phyloP scores from a whole-genome alignment of 2,797 vertebrate species.

The Synaphobranchus kaupii region DNA sequence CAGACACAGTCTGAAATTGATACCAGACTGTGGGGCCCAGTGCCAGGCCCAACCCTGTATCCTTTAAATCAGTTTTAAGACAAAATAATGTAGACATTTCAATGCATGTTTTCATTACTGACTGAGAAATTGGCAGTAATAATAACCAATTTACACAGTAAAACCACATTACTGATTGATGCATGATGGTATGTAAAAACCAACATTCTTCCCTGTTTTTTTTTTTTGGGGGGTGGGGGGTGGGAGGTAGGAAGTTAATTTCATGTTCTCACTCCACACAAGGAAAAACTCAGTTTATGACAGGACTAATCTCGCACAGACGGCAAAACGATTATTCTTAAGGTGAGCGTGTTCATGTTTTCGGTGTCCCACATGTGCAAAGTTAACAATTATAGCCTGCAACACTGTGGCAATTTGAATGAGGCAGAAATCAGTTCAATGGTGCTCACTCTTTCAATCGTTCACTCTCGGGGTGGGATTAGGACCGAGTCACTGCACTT shows the following conservation, averaged over 20 bases:
- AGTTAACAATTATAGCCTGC: neutral
- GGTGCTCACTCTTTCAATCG: neutral
- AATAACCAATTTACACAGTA: neutral
- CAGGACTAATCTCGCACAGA: neutral
- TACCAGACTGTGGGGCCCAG: neutral
- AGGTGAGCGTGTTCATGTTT: too few species aligned
- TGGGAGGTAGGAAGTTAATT: neutral
- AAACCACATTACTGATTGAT: neutral
- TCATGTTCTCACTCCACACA: neutral
- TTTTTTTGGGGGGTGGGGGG: neutral
- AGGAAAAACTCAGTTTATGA: neutral
- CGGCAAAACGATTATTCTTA: neutral
- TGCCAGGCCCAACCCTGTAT: neutral
- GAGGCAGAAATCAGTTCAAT: neutral
- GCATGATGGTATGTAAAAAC: neutral
- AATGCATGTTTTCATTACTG: neutral
- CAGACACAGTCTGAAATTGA: neutral
- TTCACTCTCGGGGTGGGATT: neutral
- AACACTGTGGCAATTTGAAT: neutral
- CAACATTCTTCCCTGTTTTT: neutral
- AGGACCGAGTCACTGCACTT: neutral
- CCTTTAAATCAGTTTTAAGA: neutral
- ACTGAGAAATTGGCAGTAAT: neutral
- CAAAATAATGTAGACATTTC: neutral
- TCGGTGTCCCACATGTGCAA: neutral